These are phyloP conservation scores for Galbula dea DNA, from an alignment of 2,113 vertebrate species.

Conservation along the genomic window DNA sequence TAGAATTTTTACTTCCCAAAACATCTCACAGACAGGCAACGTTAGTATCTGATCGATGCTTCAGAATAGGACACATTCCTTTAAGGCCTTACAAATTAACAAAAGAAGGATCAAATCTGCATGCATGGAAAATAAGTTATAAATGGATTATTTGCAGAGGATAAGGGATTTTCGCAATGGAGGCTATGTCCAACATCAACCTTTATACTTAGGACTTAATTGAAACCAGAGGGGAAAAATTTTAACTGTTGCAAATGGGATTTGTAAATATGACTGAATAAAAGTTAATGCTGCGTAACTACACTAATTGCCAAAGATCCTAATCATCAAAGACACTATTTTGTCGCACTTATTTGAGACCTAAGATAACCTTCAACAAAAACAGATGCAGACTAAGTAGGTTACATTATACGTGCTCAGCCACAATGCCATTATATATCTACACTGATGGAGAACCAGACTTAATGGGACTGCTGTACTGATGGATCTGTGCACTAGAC, in stretches of 20 bases:
- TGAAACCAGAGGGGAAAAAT: neutral
- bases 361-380: neutral
- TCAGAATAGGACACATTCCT: neutral
- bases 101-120: neutral
- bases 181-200: neutral
- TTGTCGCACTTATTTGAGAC: neutral
- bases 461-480: fast-evolving
- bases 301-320: neutral
- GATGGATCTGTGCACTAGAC: neutral
- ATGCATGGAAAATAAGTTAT: neutral
- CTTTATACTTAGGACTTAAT: neutral
- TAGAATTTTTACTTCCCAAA: neutral
- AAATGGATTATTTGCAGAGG: neutral
- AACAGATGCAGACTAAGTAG: neutral
- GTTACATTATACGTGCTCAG: neutral
- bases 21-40: neutral
- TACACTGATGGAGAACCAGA: neutral
- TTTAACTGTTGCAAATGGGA: neutral
- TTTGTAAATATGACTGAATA: neutral
- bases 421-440: neutral
- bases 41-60: neutral
- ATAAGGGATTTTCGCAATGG: neutral
- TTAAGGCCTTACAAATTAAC: neutral
- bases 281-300: neutral
- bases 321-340: neutral